Conservation (phyloP, 1,140 invertebrate species). For the Papilio xuthus region DNA sequence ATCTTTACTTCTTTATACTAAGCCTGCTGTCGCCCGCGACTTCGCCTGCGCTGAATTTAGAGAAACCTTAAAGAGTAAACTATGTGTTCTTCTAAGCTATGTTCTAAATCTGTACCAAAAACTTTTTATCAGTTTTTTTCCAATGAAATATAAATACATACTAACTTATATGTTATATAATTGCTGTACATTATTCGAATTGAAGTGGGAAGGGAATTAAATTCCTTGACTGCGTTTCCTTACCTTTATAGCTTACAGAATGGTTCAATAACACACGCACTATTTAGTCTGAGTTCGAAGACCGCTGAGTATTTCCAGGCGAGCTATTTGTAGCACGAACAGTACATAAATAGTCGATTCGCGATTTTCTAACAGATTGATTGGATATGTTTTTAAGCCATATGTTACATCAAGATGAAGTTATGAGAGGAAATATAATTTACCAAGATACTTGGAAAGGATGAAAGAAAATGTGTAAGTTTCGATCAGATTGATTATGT, state of each 20-base stretch:
- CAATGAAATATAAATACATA: too few species aligned
- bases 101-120: too few species aligned
- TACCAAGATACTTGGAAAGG: too few species aligned
- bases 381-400: slow-evolving; percentile 11
- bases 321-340: slow-evolving; percentile 28
- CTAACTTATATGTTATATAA: too few species aligned
- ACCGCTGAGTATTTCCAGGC: slow-evolving; percentile 35
- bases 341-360: slow-evolving; percentile 34
- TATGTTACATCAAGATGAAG: not conserved
- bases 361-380: slow-evolving; percentile 13
- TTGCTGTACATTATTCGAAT: not conserved
- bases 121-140: too few species aligned
- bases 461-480: too few species aligned
- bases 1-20: too few species aligned
- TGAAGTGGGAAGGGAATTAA: not conserved
- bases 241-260: slow-evolving; percentile 18
- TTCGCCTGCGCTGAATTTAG: too few species aligned
- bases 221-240: not conserved
- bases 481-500: too few species aligned
- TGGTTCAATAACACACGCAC: slow-evolving; percentile 36
- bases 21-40: too few species aligned
- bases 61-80: too few species aligned
- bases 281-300: slow-evolving; percentile 33
- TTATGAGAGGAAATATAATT: not conserved
- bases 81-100: too few species aligned